Evolutionary conservation across 2,888 invertebrate species (phyloP), one percentile per base, ranked within the genome.

Genomic region (Mactromeris polynyma): DNA sequence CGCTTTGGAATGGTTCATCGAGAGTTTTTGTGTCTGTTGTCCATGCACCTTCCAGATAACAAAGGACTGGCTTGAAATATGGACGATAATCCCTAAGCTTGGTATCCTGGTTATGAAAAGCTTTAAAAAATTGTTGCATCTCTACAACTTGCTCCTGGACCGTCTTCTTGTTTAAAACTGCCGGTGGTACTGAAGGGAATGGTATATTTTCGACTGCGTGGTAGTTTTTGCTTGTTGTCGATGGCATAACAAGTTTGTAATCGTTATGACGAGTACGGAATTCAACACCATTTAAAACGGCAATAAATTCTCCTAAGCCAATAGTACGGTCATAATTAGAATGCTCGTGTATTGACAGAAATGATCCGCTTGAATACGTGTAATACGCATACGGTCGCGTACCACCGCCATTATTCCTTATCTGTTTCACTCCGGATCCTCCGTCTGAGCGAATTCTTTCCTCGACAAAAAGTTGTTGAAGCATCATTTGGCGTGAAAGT

Each of bases 231-330:
- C 83, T 90, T 14, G 78, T 93, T 33, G 78, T 89, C 38, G 90
- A 91, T 7, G 95, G 94, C 94, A 94, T 95, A 14, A 83, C 40
- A 33, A 95, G 92, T 54, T 94, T 93, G 92, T 95, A 96, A 90
- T 96, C 96, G 88, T 96, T 96, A 91, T 96, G 96, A 19, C 96
- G 90, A 2, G 96, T 96, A 54, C 95, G 87, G 92, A 96, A 96
- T 81, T 95, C 95, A 6, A 96, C 94, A 0, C 96, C 96, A 79
- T 96, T 95, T 36, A 95, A 85, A 2, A 95, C 95, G 1, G 88
- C 94, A 9, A 92, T 89, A 19, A 95, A 79, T 89, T 94, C 94
- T 36, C 95, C 94, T 91, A 95, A 82, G 51, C 96, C 95, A 58
- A 93, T 88, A 0, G 96, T 96, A 4, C 93, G 86, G 80, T 93